These are phyloP conservation scores for Protobothrops flavoviridis DNA, from an alignment of 2,113 vertebrate genomes.

Conservation along the genomic window DNA sequence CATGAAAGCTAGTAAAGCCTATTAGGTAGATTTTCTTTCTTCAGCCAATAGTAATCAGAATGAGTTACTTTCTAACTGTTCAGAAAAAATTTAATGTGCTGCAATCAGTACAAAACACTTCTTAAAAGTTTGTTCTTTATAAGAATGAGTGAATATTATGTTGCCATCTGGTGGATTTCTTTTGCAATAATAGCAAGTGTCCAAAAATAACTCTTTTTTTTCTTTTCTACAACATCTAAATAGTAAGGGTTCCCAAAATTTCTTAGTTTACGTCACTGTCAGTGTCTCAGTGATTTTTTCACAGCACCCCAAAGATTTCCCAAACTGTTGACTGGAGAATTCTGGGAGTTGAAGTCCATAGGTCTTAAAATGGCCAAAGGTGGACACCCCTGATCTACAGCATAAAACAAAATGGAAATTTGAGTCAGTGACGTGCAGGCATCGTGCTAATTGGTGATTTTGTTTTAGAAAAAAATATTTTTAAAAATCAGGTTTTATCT, in stretches of 20 bases:
- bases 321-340: neutral
- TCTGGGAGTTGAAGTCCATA: neutral
- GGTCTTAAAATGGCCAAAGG: neutral
- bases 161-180: neutral
- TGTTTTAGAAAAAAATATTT: neutral
- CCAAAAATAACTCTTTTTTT: accelerated
- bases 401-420: neutral
- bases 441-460: neutral
- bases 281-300: neutral
- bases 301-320: neutral
- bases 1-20: neutral
- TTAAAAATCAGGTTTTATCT: neutral
- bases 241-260: neutral
- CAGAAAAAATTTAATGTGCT: neutral
- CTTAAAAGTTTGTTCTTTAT: neutral
- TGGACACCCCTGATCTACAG: neutral
- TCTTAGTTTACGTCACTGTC: neutral
- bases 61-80: neutral
- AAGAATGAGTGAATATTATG: neutral
- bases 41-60: neutral
- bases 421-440: neutral
- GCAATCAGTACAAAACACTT: neutral
- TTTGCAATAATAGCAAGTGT: accelerated
- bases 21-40: neutral
- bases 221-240: neutral